Evolutionary conservation across 2,113 vertebrate genomes (phyloP), one percentile per base, ranked within the genome.

Genomic region (Oceanodroma tethys): DNA sequence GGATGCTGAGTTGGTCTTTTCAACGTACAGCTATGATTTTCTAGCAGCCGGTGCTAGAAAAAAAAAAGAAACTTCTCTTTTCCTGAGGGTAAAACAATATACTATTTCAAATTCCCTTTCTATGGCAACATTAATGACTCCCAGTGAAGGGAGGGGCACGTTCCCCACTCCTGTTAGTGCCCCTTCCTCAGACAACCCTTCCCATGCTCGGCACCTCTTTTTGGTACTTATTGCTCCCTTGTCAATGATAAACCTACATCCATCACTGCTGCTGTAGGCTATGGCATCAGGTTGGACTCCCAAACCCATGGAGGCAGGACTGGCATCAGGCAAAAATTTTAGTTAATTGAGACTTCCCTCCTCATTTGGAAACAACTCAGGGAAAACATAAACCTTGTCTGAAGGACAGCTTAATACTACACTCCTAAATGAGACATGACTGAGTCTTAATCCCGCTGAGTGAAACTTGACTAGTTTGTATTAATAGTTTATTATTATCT

Each of bases 301-400:
- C 9, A 87, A 70, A 76, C 13, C 15, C 11, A 4, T 27, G n/a
- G 63, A 96, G 55, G 78, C 42, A 95, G n/a, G 42, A 74, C 75
- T 94, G 81, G 83, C 86, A 92, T 79, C n/a, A 88, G 73, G 48
- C n/a, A 96, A 81, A 92, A 68, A 68, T 56, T 67, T 60, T 83
- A 95, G 96, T 93, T 92, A 95, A 96, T 91, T 95, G 76, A 91
- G 42, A 90, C 86, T 90, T 94, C 88, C 86, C 74, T 93, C 58
- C 45, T 95, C 52, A 78, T 68, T 89, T 73, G 75, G 81, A 93
- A 97, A 84, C 58, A 95, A 91, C 81, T 96, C 88, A 76, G 84
- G 84, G 58, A 95, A 95, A 94, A 93, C 80, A 91, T 88, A 94
- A 97, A 91, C 71, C 38, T 23, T 94, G 91, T 89, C 74, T 91